These are phyloP conservation scores for Lucilia sericata DNA, from an alignment of 1,140 invertebrate genomes.

Conservation along the genomic window DNA sequence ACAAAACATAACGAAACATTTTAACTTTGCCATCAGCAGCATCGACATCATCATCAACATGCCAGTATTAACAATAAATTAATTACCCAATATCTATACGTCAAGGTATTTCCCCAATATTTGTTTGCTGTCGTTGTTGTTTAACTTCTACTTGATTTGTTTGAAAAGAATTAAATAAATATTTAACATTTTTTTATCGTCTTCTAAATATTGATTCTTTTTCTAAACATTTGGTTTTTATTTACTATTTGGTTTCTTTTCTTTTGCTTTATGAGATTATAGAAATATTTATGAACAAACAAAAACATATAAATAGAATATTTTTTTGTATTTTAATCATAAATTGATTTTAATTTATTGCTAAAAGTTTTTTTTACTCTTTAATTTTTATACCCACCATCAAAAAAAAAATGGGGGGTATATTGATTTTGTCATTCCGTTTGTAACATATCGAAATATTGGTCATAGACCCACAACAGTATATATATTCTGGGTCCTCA, in stretches of 20 bases:
- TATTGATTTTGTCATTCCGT: too few species aligned
- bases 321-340: background rate
- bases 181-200: background rate
- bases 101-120: slow-evolving; percentile 29
- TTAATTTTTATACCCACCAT: too few species aligned
- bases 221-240: background rate
- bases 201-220: background rate
- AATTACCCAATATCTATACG: slow-evolving; percentile 7
- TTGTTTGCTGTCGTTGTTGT: background rate
- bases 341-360: background rate
- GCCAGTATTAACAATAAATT: background rate
- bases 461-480: too few species aligned
- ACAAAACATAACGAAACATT: too few species aligned
- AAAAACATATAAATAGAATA: background rate
- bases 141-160: background rate
- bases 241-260: background rate
- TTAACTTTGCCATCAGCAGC: background rate
- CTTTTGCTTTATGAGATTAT: background rate
- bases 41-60: background rate
- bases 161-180: background rate
- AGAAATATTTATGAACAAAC: background rate
- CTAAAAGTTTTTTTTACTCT: background rate
- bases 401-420: too few species aligned
- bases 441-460: too few species aligned
- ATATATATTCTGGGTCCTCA: too few species aligned